Conservation (phyloP, 2,888 invertebrate species). For the Eupithecia inturbata region DNA sequence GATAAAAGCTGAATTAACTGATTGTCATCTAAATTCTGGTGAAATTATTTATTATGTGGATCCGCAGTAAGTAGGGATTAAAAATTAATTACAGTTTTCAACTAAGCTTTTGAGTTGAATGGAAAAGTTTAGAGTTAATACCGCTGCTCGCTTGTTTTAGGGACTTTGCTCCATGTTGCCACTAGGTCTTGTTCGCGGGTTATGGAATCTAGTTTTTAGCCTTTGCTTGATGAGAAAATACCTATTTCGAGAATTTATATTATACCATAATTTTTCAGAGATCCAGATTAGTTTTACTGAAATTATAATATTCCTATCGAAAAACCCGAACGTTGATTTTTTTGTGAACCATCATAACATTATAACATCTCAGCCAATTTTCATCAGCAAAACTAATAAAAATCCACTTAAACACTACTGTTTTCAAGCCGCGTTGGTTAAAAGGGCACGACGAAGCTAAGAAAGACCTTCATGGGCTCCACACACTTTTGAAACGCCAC, state of each 20-base stretch:
- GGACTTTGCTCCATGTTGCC: constrained; percentile 20
- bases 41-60: constrained; percentile 72
- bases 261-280: too few relatives aligned
- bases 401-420: too few relatives aligned
- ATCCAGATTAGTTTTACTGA: background rate
- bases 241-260: too few relatives aligned
- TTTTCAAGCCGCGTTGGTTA: too few relatives aligned
- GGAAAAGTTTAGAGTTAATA: constrained; percentile 62
- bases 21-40: constrained; percentile 61
- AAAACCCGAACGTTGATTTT: too few relatives aligned
- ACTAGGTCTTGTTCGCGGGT: background rate
- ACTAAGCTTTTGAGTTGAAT: constrained; percentile 59
- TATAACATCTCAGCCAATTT: too few relatives aligned
- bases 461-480: too few relatives aligned
- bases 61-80: constrained; percentile 72
- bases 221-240: background rate
- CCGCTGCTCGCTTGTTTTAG: constrained; percentile 42
- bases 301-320: background rate
- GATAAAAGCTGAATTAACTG: constrained; percentile 59
- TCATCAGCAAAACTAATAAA: too few relatives aligned
- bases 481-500: too few relatives aligned
- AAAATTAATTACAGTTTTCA: constrained; percentile 76
- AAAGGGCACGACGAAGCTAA: too few relatives aligned
- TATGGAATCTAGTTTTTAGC: background rate
- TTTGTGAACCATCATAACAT: too few relatives aligned